Percentiles rank a stretch among this genome's conserved stretches.
Evolutionary conservation across 1,140 invertebrate genomes (phyloP).

Genomic region (Drepana arcuata): DNA sequence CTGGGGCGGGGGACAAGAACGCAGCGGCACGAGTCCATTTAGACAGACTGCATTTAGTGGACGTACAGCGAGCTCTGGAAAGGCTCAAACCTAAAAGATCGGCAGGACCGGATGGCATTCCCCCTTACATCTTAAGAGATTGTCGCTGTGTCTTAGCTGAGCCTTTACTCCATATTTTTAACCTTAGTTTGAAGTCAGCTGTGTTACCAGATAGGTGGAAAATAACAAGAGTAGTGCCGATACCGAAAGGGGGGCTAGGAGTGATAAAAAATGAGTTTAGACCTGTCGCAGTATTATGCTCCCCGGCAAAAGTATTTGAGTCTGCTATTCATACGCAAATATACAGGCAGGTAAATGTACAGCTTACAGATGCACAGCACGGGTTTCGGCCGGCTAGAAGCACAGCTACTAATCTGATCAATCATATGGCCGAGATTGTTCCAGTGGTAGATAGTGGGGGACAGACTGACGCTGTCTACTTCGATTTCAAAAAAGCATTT

Average conservation of each 20-base stretch:
- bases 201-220: slow-evolving; percentile 10
- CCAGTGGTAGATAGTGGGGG: too few species aligned
- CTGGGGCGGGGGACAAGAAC: not conserved
- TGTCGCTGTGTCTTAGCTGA: slow-evolving; percentile 7
- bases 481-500: too few species aligned
- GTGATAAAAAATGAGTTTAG: not conserved
- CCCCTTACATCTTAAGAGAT: slow-evolving; percentile 9
- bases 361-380: not conserved
- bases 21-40: not conserved
- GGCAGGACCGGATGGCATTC: slow-evolving; percentile 9
- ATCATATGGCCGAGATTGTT: too few species aligned
- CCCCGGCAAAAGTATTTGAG: not conserved
- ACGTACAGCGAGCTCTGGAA: not conserved
- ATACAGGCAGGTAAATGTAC: not conserved
- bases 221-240: slow-evolving; percentile 1
- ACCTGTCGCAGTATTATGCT: not conserved
- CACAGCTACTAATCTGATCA: too few species aligned
- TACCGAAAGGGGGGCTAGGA: not conserved
- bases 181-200: not conserved
- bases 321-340: not conserved
- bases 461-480: too few species aligned
- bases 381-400: not conserved
- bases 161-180: slow-evolving; percentile 7
- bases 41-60: not conserved
- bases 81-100: slow-evolving; percentile 10